Conservation (phyloP, 1,140 invertebrate species). For the Pogonomyrmex barbatus region DNA sequence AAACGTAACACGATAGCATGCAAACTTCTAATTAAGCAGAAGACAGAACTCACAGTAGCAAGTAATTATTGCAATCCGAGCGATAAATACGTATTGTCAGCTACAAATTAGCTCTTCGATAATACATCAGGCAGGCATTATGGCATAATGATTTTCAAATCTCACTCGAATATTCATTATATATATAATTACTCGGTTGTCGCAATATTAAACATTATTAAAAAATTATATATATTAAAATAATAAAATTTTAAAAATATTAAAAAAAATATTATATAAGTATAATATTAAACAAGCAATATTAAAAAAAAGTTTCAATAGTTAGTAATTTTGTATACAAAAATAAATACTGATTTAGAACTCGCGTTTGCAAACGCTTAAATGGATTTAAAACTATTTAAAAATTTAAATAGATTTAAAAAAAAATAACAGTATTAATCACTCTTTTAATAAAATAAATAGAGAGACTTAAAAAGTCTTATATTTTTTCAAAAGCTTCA, state of each 20-base stretch:
- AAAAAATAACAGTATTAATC: background rate
- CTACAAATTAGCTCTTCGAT: background rate
- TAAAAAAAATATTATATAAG: too few species aligned
- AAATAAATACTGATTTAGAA: background rate
- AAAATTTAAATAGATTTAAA: background rate
- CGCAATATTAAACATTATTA: too few species aligned
- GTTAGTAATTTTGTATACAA: background rate
- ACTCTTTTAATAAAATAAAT: too few species aligned
- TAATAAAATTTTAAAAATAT: too few species aligned
- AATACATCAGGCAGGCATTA: background rate
- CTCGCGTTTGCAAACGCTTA: background rate
- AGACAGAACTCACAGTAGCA: conserved; percentile 17
- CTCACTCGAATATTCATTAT: background rate
- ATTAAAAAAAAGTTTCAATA: background rate
- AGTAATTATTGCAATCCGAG: conserved; percentile 20
- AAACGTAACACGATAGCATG: conserved; percentile 14
- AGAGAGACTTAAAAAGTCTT: too few species aligned
- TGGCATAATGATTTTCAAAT: background rate
- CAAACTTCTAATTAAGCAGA: conserved; percentile 43
- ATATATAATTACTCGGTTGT: background rate
- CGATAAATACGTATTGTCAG: conserved; percentile 34
- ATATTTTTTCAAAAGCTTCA: too few species aligned
- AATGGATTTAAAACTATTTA: background rate
- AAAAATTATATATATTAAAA: too few species aligned
- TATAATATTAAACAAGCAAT: background rate